Conservation (phyloP, 2,888 invertebrate genomes). For the Apodemia hepburni region DNA sequence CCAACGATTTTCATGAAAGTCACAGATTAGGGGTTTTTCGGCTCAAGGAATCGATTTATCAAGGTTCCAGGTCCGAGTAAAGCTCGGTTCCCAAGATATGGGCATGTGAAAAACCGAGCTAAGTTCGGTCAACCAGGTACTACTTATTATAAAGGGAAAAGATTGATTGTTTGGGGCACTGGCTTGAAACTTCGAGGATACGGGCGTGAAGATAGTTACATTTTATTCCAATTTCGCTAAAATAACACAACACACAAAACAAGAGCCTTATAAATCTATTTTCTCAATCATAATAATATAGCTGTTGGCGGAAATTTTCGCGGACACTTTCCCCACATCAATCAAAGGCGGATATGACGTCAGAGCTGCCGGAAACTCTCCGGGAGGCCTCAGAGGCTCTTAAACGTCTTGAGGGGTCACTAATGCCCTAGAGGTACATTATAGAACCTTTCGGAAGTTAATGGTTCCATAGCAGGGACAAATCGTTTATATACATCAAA, state of each 20-base stretch:
- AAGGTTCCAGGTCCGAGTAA: too few species aligned
- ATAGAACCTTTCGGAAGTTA: conserved; percentile 55
- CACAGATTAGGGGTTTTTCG: too few species aligned
- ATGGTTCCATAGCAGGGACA: conserved; percentile 40
- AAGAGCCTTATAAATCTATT: conserved; percentile 7
- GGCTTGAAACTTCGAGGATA: too few species aligned
- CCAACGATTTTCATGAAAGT: too few species aligned
- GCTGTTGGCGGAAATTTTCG: conserved; percentile 9
- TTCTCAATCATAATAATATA: conserved; percentile 8
- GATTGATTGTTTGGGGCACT: too few species aligned
- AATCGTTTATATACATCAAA: conserved; percentile 14
- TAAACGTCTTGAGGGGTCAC: conserved; percentile 57
- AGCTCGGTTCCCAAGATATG: too few species aligned
- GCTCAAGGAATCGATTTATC: too few species aligned
- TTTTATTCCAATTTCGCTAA: neutral
- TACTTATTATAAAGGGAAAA: too few species aligned
- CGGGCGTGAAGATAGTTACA: too few species aligned
- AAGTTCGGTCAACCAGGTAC: too few species aligned
- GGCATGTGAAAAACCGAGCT: too few species aligned
- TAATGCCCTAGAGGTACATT: conserved; percentile 60
- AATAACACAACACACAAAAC: neutral
- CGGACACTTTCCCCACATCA: conserved; percentile 32
- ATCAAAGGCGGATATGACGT: conserved; percentile 47
- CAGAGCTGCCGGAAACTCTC: conserved; percentile 48
- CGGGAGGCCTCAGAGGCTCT: conserved; percentile 49